Evolutionary conservation across 2,888 invertebrate genomes (phyloP).

Genomic region (Beris morrisii): DNA sequence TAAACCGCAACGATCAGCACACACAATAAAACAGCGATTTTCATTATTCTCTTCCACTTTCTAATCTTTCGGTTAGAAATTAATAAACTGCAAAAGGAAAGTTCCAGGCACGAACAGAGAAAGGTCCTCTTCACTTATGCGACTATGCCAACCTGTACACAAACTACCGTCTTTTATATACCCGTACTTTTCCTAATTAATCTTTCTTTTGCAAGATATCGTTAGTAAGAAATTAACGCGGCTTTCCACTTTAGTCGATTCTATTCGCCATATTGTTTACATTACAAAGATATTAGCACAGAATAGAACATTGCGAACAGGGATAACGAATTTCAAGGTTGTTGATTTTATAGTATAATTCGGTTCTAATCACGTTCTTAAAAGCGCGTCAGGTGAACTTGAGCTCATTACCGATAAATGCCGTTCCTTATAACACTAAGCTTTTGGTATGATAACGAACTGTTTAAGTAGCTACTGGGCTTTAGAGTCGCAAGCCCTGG

Average conservation of each 20-base stretch:
- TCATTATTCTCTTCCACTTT: not conserved
- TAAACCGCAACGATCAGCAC: not conserved
- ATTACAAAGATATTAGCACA: not conserved
- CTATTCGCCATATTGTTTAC: not conserved
- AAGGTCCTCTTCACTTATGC: not conserved
- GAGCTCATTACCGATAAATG: not conserved
- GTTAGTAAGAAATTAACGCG: not conserved
- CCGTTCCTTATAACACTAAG: too few relatives aligned
- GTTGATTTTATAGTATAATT: too few relatives aligned
- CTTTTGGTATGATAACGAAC: too few relatives aligned
- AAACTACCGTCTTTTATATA: not conserved
- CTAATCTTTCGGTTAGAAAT: not conserved
- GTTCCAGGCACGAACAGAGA: not conserved
- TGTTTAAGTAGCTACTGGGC: too few relatives aligned
- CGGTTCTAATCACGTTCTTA: not conserved
- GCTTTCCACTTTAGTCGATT: too few relatives aligned
- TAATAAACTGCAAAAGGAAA: not conserved
- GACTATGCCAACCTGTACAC: not conserved
- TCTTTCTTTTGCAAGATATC: not conserved
- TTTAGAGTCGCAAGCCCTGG: too few relatives aligned
- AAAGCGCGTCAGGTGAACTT: not conserved
- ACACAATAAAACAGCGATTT: constrained; percentile 10
- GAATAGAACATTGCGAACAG: too few relatives aligned
- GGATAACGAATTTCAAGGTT: too few relatives aligned
- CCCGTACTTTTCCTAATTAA: not conserved